Base-by-base conservation (phyloP, 2,797 vertebrate genomes). In the Phoeniculus purpureus region DNA sequence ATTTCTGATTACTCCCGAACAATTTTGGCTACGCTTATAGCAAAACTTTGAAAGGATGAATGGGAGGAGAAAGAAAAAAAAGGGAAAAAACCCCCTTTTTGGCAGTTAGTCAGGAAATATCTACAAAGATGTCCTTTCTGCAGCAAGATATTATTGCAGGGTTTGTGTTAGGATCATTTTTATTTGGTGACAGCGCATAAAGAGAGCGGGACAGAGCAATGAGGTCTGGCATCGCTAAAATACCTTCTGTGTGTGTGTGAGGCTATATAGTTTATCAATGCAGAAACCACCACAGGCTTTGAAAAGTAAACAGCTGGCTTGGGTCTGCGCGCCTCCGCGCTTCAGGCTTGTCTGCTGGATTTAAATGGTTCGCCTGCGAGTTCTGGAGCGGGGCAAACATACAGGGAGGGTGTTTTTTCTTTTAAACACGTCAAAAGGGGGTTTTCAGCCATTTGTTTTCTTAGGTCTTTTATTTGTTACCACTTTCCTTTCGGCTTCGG, bases 271-370 rank as follows among this genome's bases (percentile, higher is more conserved):
- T 81, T 95, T 97, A 93, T 94, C 93, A 95, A 92, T 75, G 88
- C 95, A 94, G 90, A 96, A 95, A 95, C 95, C 94, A 96, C 81
- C 51, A 68, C 2, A 23, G 90, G 84, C 92, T 95, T 89, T 91
- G 90, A 95, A 96, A 96, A 94, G 79, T 88, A 94, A 95, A 96
- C 95, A 95, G 92, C 94, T 95, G 95, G 93, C 75, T 89, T 64
- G 89, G 71, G 90, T 85, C 68, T 89, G 66, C 19, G 86, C 4
- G 22, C 87, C 59, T 8, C 37, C 9, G 83, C 31, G 31, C 81
- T 95, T 83, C 2, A 6, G 84, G 86, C 75, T 87, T 52, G 65
- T 82, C 90, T 90, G 89, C 56, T 58, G 91, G 86, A 76, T 92
- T 93, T 90, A 86, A 93, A 81, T 29, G 66, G 91, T 77, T 78